Conservation (phyloP, 2,888 invertebrate species). For the Tuta absoluta region DNA sequence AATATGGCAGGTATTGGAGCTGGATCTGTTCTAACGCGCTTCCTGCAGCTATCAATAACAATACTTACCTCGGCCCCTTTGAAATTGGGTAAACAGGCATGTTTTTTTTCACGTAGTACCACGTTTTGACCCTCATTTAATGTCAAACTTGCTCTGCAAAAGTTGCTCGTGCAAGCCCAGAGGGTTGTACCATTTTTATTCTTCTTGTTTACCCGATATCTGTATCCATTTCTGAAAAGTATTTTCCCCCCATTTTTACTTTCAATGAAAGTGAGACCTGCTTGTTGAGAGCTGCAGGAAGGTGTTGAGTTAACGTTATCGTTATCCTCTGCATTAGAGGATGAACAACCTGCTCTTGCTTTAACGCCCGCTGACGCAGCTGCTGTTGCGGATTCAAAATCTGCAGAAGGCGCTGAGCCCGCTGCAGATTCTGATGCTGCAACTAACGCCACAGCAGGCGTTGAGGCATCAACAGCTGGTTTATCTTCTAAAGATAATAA, state of each 20-base stretch:
- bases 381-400: too few species aligned
- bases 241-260: background rate
- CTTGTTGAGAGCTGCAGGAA: too few species aligned
- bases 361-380: too few species aligned
- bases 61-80: background rate
- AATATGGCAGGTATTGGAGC: background rate
- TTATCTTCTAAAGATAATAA: too few species aligned
- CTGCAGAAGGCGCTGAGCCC: too few species aligned
- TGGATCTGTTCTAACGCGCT: background rate
- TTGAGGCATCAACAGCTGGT: too few species aligned
- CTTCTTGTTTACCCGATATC: background rate
- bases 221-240: background rate
- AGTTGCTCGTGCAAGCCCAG: background rate
- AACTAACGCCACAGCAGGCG: too few species aligned
- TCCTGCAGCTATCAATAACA: background rate
- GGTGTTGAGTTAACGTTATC: too few species aligned
- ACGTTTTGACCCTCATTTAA: background rate
- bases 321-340: too few species aligned
- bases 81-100: constrained; percentile 1
- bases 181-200: background rate
- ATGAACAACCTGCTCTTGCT: too few species aligned
- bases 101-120: background rate
- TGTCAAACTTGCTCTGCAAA: background rate
- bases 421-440: too few species aligned
- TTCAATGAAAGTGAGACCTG: too few species aligned